Evolutionary conservation across 2,113 vertebrate genomes (phyloP), one percentile per base, ranked within the genome.

Genomic region (Perccottus glenii): DNA sequence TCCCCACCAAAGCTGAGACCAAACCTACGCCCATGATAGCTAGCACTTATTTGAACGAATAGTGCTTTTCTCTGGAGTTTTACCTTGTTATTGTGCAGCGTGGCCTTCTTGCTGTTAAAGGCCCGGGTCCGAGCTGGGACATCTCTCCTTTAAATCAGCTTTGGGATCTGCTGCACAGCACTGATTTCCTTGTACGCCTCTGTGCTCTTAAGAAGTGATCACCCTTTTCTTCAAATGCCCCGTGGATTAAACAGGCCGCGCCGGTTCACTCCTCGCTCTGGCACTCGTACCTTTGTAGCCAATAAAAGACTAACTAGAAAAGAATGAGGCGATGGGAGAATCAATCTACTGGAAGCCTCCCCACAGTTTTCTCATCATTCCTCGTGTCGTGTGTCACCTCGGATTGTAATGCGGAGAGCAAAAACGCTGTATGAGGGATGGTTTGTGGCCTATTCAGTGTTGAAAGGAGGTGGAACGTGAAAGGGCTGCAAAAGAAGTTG

Each of bases 251-350:
- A 96, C 94, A 94, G 94, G 94, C 92, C 95, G 95, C 91, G 88
- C 90, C 73, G 85, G 92, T 82, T 87, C 83, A 81, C 78, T 93
- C 92, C 92, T 92, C 93, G 92, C 93, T 94, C 91, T 91, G 93
- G 94, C 93, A 73, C 91, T 92, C 88, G 38, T 95, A 94, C 94
- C 95, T 97, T 96, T 98, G 96, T 96, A 96, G 94, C 95, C 96
- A 96, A 96, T 98, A 97, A 98, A 97, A 96, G 96, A 95, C 95
- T 96, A 96, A 98, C 95, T 95, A 96, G 95, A 96, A 96, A 96
- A 95, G 95, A 96, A 94, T 93, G 94, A 96, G 94, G 94, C 94
- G 92, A 95, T 95, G 94, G 94, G 93, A 94, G 96, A 98, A 98
- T 98, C 95, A 97, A 98, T 99, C 95, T 98, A 93, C 94, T 95